Evolutionary conservation across 2,113 vertebrate species (phyloP).

Genomic region (Cryptotis parvus): DNA sequence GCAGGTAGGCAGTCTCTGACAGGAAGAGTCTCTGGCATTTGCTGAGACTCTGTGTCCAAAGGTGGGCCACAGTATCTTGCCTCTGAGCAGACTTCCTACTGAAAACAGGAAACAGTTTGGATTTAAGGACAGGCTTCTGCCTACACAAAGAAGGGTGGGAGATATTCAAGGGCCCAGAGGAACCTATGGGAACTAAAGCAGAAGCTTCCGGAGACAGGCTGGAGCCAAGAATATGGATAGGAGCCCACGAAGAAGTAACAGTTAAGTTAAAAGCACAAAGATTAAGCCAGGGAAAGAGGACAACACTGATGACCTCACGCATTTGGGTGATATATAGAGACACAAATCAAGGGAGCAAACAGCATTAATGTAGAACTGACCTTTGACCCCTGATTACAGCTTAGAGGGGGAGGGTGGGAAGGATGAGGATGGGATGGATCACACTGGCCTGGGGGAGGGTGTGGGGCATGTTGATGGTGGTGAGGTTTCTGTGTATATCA

Average conservation of each 20-base stretch:
- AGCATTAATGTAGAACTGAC: too few relatives aligned
- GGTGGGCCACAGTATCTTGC: not conserved
- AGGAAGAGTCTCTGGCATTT: slow-evolving; percentile 42
- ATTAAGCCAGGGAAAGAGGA: too few relatives aligned
- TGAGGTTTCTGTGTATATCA: too few relatives aligned
- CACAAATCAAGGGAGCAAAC: too few relatives aligned
- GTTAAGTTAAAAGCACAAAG: too few relatives aligned
- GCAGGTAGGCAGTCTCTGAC: not conserved
- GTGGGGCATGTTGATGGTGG: too few relatives aligned
- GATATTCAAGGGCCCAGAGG: not conserved
- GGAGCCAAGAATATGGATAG: not conserved
- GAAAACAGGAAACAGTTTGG: slow-evolving; percentile 52
- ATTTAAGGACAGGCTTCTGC: not conserved
- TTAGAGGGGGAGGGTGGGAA: too few relatives aligned
- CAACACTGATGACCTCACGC: too few relatives aligned
- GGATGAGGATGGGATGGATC: too few relatives aligned
- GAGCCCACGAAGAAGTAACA: not conserved
- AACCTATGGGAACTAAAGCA: not conserved
- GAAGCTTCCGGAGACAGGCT: not conserved
- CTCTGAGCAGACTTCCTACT: slow-evolving; percentile 30
- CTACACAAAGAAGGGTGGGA: not conserved
- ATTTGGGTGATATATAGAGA: too few relatives aligned
- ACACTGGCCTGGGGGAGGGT: too few relatives aligned
- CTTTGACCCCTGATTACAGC: too few relatives aligned
- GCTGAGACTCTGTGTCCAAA: not conserved